Percentiles rank a stretch among this genome's conserved stretches.
These are phyloP conservation scores for Megamerina dolium DNA, from an alignment of 2,888 invertebrate species.

Conservation along the genomic window DNA sequence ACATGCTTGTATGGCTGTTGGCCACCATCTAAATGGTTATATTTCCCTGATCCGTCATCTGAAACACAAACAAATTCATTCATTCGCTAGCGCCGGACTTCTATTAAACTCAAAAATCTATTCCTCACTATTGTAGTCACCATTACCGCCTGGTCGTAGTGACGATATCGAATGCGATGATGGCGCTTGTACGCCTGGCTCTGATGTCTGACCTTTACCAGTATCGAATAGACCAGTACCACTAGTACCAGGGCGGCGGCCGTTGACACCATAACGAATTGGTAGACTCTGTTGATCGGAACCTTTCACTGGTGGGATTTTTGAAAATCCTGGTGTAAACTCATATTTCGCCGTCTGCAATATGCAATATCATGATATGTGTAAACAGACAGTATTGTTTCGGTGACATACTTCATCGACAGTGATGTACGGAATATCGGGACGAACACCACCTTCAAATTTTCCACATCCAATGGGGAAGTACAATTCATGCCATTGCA, in stretches of 20 bases:
- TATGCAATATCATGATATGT: too few species aligned
- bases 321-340: conserved; percentile 19
- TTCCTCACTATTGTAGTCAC: conserved; percentile 24
- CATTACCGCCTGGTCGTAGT: conserved; percentile 30
- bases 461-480: conserved; percentile 70
- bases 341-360: conserved; percentile 18
- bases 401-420: conserved; percentile 32
- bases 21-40: conserved; percentile 20
- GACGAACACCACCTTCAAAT: conserved; percentile 45
- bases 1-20: conserved; percentile 13
- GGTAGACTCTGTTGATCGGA: conserved; percentile 31
- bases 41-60: conserved; percentile 29
- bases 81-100: conserved; percentile 7
- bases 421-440: conserved; percentile 32
- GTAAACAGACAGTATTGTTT: conserved; percentile 5
- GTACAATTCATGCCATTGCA: conserved; percentile 63
- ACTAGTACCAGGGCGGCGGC: conserved; percentile 9
- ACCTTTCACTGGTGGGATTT: conserved; percentile 24
- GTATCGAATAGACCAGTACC: conserved; percentile 33
- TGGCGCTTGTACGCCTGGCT: conserved; percentile 33
- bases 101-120: background rate
- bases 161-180: conserved; percentile 36
- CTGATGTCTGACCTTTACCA: conserved; percentile 31
- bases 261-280: conserved; percentile 22
- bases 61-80: conserved; percentile 30